A percentile compares a stretch with the other conserved stretches of the same genome.
Evolutionary conservation across 1,140 invertebrate genomes (phyloP).

Genomic region (Saccostrea echinata): DNA sequence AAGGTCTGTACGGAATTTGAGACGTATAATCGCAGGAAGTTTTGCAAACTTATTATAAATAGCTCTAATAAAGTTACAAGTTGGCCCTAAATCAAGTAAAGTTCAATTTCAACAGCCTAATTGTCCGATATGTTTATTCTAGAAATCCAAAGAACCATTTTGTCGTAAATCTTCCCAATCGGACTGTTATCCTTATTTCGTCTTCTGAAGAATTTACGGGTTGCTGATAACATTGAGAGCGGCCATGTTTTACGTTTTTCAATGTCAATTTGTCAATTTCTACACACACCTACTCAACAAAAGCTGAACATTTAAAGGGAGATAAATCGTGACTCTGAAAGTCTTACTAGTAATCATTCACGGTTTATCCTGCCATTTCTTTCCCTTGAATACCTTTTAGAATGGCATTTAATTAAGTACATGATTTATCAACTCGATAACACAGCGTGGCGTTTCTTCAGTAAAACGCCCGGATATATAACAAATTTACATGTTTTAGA

Average conservation of each 20-base stretch:
- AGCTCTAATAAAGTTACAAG: conserved; percentile 3
- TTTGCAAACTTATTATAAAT: background rate
- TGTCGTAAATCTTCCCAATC: conserved; percentile 13
- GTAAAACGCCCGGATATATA: background rate
- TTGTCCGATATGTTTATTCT: conserved; percentile 4
- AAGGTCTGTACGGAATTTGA: background rate
- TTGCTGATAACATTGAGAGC: conserved; percentile 15
- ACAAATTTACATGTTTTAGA: too few species aligned
- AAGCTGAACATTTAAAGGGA: conserved; percentile 26
- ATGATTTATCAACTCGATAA: conserved; percentile 1
- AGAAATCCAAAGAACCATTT: conserved; percentile 25
- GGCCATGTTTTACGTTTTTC: background rate
- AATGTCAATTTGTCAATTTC: conserved; percentile 20
- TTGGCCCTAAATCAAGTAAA: conserved; percentile 21
- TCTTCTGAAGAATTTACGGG: conserved; percentile 2
- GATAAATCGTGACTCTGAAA: background rate
- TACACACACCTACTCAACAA: conserved; percentile 17
- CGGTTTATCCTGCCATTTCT: background rate
- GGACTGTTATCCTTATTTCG: background rate
- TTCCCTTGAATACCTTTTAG: background rate
- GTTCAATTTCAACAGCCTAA: conserved; percentile 10
- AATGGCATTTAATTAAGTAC: conserved; percentile 29
- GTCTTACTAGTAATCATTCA: background rate
- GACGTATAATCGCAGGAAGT: background rate
- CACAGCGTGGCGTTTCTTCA: background rate